Evolutionary conservation across 1,140 invertebrate species (phyloP).

Genomic region (Drosophila tropicalis): DNA sequence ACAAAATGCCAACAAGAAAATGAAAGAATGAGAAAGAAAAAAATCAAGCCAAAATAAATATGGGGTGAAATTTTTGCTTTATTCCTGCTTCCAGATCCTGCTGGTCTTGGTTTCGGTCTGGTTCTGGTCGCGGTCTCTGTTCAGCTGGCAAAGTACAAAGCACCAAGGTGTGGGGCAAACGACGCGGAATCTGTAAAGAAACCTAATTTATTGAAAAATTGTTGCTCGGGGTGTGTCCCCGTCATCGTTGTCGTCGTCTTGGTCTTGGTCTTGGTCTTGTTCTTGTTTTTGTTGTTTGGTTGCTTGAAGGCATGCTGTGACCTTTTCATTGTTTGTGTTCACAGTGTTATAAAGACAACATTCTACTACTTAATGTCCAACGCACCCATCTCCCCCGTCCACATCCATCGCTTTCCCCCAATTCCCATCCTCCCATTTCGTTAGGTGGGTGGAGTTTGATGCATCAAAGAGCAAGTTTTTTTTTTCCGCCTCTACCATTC

Average conservation of each 20-base stretch:
- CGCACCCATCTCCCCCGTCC: constrained; percentile 32
- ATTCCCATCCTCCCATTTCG: constrained; percentile 15
- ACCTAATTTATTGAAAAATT: constrained; percentile 82
- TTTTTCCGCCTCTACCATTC: no score
- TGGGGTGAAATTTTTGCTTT: constrained; percentile 67
- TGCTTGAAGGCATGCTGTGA: constrained; percentile 65
- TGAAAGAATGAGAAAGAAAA: background rate
- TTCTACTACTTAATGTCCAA: constrained; percentile 78
- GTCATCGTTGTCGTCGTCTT: constrained; percentile 24
- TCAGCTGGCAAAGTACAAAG: background rate
- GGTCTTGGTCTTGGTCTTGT: background rate
- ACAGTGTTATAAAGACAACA: constrained; percentile 80
- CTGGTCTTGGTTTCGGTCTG: background rate
- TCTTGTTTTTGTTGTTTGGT: constrained; percentile 39
- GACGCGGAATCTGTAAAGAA: constrained; percentile 74
- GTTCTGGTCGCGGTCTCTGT: background rate
- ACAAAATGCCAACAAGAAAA: constrained; percentile 32
- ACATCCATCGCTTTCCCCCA: background rate
- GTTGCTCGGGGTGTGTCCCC: constrained; percentile 65
- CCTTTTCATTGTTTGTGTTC: constrained; percentile 79
- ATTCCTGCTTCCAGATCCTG: background rate
- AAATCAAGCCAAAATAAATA: constrained; percentile 64
- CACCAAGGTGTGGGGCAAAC: constrained; percentile 48
- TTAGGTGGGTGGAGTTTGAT: constrained; percentile 6
- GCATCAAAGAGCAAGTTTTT: constrained; percentile 72